Base-by-base conservation (phyloP, 2,888 invertebrate species). In the Drymonia ruficornis region DNA sequence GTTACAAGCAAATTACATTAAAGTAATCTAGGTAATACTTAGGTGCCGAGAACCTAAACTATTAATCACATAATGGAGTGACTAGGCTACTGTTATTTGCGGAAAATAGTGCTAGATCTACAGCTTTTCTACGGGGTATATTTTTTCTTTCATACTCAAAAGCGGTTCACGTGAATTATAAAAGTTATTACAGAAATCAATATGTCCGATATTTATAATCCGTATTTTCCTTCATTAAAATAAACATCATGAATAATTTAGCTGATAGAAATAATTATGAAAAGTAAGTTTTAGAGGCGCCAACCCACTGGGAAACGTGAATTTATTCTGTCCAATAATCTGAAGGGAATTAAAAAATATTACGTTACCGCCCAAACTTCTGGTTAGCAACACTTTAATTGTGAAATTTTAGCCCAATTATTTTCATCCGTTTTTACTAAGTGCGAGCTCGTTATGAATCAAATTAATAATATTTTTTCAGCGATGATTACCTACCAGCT, bases 281-380 rank as follows among this genome's bases (percentile, higher is more conserved):
- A 56, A 59, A 50, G 53, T 58, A 59, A 54, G n/a, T n/a, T n/a
- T n/a, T n/a, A n/a, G n/a, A n/a, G n/a, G n/a, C 34, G 51, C 60
- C 49, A 43, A 61, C 59, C 56, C 61, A n/a, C n/a, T n/a, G n/a
- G 59, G 56, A 59, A 65, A 61, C 63, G 56, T 70, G 50, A 63
- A 67, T 60, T 65, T 59, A 34, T 53, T 59, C 65, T 59, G 70
- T 60, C 52, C 56, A 60, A 65, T 67, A 70, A 65, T 51, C 56
- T 56, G 55, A 60, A 42, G 58, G 60, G 63, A 59, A 70, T 63
- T 61, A 53, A 65, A 60, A 61, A 65, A 61, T 62, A 59, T 65
- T 50, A 56, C 50, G 59, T 61, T 59, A 55, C 58, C 53, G 49
- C 52, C 43, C 45, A 19, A 61, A 56, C 38, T 65, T 53, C 47